Conservation (phyloP, 2,113 vertebrate genomes). For the Thunnus thynnus region DNA sequence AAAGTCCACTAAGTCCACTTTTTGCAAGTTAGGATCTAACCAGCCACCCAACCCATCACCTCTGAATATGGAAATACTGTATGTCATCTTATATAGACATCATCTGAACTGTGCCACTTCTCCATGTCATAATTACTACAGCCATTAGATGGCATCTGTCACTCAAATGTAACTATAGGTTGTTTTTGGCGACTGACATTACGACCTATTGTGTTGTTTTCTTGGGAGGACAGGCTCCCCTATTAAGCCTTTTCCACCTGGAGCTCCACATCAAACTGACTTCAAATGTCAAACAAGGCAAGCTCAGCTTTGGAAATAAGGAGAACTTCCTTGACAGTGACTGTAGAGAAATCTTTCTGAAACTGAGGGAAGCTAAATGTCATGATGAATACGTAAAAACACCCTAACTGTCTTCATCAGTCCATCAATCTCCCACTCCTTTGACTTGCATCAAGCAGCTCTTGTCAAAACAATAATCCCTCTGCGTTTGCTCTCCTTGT, state of each 20-base stretch:
- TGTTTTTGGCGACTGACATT: no score
- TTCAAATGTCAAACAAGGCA: constrained; percentile 72
- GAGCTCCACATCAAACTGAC: constrained; percentile 52
- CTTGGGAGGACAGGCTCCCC: not conserved
- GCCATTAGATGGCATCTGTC: no score
- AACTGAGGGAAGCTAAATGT: constrained; percentile 61
- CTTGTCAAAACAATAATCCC: constrained; percentile 56
- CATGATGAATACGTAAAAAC: constrained; percentile 61
- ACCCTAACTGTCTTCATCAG: constrained; percentile 37
- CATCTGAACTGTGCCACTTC: no score
- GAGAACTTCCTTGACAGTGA: constrained; percentile 53
- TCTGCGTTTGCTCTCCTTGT: constrained; percentile 37
- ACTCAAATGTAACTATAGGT: no score
- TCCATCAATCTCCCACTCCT: constrained; percentile 50
- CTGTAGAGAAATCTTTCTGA: constrained; percentile 40
- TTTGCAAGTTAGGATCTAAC: no score
- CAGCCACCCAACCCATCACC: no score
- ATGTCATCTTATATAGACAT: no score
- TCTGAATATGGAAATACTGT: no score
- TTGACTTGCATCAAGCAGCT: constrained; percentile 47
- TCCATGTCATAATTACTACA: no score
- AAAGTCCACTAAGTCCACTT: no score
- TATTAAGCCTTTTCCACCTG: constrained; percentile 52
- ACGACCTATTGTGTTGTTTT: no score
- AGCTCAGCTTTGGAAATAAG: constrained; percentile 46